Percentiles rank a stretch among this genome's conserved stretches.
Evolutionary conservation across 2,113 vertebrate species (phyloP).

Genomic region (Sterna hirundo): DNA sequence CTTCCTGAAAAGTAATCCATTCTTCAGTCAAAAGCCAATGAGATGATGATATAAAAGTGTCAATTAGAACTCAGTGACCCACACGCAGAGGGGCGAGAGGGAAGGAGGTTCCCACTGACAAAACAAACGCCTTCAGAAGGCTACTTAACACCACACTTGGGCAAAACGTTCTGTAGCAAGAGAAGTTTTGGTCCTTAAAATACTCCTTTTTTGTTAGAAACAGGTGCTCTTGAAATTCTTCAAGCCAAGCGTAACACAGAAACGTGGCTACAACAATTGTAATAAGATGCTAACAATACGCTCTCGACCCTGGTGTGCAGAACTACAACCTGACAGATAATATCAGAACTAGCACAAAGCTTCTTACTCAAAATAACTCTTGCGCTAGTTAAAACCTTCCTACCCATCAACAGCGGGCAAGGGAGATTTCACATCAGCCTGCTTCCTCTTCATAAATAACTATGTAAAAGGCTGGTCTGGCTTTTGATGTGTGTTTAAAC

Average conservation of each 20-base stretch:
- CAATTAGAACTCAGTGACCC: background rate
- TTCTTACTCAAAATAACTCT: background rate
- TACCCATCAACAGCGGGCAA: background rate
- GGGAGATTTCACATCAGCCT: background rate
- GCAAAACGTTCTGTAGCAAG: background rate
- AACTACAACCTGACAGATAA: background rate
- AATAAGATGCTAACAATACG: rapidly evolving
- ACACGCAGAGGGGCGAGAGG: background rate
- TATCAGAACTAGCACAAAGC: background rate
- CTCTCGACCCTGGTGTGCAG: background rate
- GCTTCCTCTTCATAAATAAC: conserved; percentile 14
- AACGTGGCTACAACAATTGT: rapidly evolving
- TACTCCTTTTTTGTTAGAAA: background rate
- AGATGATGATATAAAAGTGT: background rate
- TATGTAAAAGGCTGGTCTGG: background rate
- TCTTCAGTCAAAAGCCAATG: background rate
- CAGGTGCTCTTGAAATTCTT: background rate
- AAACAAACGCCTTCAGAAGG: background rate
- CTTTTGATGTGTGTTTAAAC: conserved; percentile 14
- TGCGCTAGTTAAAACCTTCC: background rate
- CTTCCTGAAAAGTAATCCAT: background rate
- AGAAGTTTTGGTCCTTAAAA: background rate
- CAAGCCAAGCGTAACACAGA: background rate
- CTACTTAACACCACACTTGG: background rate
- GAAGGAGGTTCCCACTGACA: background rate